Evolutionary conservation across 2,888 invertebrate genomes (phyloP).

Genomic region (Eumerus sabulonum): DNA sequence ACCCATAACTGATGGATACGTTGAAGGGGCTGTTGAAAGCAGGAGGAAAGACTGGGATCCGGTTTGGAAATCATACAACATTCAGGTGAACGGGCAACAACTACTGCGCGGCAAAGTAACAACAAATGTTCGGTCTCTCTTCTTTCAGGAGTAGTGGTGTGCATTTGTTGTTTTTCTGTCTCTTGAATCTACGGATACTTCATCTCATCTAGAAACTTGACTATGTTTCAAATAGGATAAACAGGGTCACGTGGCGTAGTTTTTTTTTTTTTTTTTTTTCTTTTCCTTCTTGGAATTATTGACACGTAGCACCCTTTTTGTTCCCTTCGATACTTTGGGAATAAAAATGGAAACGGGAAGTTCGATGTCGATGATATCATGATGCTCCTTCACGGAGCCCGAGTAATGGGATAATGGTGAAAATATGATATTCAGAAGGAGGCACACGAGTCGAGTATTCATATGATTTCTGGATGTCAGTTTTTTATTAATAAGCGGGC

Average conservation of each 20-base stretch:
- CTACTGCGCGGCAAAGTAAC: no score
- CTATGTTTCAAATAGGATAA: slow-evolving; percentile 76
- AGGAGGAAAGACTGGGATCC: slow-evolving; percentile 31
- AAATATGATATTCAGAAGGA: slow-evolving; percentile 59
- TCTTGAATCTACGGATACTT: slow-evolving; percentile 63
- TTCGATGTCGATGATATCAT: slow-evolving; percentile 32
- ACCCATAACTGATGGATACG: slow-evolving; percentile 64
- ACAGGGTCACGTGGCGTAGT: slow-evolving; percentile 77
- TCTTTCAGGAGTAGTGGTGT: slow-evolving; percentile 28
- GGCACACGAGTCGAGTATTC: slow-evolving; percentile 37
- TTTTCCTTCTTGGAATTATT: slow-evolving; percentile 53
- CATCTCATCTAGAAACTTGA: slow-evolving; percentile 73
- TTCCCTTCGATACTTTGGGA: no score
- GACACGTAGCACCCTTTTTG: slow-evolving; percentile 52
- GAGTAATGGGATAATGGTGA: slow-evolving; percentile 44
- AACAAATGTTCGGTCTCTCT: no score
- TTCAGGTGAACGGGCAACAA: slow-evolving; percentile 72
- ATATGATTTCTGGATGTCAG: slow-evolving; percentile 52
- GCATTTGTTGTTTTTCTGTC: slow-evolving; percentile 72
- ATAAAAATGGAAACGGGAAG: slow-evolving; percentile 5
- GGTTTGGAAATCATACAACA: slow-evolving; percentile 71
- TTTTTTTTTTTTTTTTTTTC: slow-evolving; percentile 47
- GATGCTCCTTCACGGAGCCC: slow-evolving; percentile 36
- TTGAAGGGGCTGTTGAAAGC: slow-evolving; percentile 21
- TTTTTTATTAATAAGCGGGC: slow-evolving; percentile 70